These are phyloP conservation scores for Cyphomyrus plagiostoma DNA, from an alignment of 2,113 vertebrate genomes.

Conservation along the genomic window DNA sequence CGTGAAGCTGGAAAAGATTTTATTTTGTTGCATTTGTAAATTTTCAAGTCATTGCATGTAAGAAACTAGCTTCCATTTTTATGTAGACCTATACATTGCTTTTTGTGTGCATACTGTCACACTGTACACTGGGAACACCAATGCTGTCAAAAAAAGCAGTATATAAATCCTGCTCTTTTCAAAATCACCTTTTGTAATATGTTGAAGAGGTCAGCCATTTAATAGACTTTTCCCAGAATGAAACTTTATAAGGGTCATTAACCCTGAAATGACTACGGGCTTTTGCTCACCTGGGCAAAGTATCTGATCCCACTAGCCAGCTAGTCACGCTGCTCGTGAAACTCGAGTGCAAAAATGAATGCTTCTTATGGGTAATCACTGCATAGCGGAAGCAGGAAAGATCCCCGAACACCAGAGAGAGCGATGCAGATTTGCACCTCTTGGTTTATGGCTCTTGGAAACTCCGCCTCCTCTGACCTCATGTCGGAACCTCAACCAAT, in stretches of 20 bases:
- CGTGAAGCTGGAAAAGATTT: neutral
- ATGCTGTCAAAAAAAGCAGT: neutral
- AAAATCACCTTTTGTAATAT: neutral
- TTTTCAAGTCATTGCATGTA: neutral
- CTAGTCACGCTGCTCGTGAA: neutral
- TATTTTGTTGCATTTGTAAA: neutral
- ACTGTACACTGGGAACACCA: neutral
- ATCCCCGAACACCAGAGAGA: neutral
- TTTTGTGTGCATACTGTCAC: neutral
- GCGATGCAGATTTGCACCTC: neutral
- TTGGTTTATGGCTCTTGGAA: neutral
- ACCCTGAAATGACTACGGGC: neutral
- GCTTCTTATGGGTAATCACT: neutral
- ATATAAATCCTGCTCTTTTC: neutral
- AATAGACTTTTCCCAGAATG: neutral
- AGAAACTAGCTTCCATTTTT: neutral
- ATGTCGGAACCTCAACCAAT: neutral
- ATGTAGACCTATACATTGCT: neutral
- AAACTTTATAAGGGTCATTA: neutral
- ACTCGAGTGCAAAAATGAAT: neutral
- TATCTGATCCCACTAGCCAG: neutral
- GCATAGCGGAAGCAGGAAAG: neutral
- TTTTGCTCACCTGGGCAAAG: neutral
- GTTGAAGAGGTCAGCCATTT: neutral
- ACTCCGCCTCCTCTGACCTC: neutral